Base-by-base conservation (phyloP, 2,797 vertebrate genomes). In the Tragopan temminckii region DNA sequence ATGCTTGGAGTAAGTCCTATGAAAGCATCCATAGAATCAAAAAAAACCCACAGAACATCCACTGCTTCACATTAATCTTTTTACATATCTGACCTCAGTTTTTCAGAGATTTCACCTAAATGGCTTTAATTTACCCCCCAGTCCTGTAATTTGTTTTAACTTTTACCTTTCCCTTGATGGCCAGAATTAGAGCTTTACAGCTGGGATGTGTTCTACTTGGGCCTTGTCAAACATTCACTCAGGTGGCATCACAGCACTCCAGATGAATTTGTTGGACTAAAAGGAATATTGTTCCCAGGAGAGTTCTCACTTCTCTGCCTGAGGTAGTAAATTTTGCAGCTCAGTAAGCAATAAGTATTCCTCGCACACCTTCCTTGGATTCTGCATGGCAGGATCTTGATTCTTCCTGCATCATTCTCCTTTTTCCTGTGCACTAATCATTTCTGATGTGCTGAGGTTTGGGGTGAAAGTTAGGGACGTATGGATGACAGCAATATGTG, bases 311-410 rank as follows among this genome's bases (percentile, higher is more conserved):
- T 40, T 19, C 53, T 89, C 52, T 67, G 38, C n/a, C 29, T 0
- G 3, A 58, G 78, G 38, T 62, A 75, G 62, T 89, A 79, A 85
- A 75, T 92, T 96, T 83, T 90, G 62, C 62, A 80, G 62, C 55
- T 80, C 76, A 53, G 42, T 75, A 42, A 85, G 66, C 42, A 78
- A 57, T 55, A 21, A 4, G 59, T 88, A 90, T 85, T 36, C 38
- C 38, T 53, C 23, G 18, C 0, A 6, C 57, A 38, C 61, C 48
- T 91, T 80, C 42, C 31, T 55, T 72, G 42, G 46, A 35, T 29
- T 66, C 55, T 2, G 7, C 0, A 1, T 25, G 87, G 45, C 69
- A 78, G 76, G 50, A 71, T 10, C 38, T 85, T 23, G 29, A 46
- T 78, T 95, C 67, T n/a, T 86, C 33, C 29, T 6, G 36, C 23